Evolutionary conservation across 2,113 vertebrate genomes (phyloP).

Genomic region (Mormoops blainvillei): DNA sequence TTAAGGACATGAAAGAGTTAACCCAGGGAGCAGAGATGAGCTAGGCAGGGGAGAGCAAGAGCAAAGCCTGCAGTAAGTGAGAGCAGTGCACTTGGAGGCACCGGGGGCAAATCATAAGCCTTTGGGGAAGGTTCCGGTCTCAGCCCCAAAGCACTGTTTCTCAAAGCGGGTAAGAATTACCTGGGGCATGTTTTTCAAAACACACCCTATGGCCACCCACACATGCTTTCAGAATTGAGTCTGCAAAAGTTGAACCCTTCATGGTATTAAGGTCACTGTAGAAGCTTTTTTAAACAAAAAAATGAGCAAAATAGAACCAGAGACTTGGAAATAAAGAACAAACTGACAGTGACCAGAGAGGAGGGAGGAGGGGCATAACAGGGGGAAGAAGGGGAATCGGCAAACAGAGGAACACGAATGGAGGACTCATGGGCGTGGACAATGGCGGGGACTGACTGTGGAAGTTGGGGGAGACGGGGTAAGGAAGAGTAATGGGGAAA

Average conservation of each 20-base stretch:
- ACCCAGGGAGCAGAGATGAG: not conserved
- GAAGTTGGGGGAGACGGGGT: too few species aligned
- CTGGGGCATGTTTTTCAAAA: not conserved
- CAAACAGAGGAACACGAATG: too few species aligned
- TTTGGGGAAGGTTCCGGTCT: not conserved
- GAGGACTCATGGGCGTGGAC: too few species aligned
- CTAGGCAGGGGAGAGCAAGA: not conserved
- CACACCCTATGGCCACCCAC: not conserved
- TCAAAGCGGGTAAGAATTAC: not conserved
- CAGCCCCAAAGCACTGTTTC: not conserved
- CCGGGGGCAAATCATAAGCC: rapidly evolving
- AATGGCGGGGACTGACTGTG: too few species aligned
- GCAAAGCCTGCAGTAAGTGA: not conserved
- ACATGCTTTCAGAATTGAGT: not conserved
- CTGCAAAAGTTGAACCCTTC: not conserved
- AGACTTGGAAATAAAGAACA: too few species aligned
- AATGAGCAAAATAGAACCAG: too few species aligned
- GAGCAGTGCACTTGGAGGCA: not conserved
- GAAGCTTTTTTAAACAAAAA: not conserved
- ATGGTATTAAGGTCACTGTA: not conserved
- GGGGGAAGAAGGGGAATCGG: too few species aligned
- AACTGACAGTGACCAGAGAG: too few species aligned
- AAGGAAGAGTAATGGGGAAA: too few species aligned
- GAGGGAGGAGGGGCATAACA: too few species aligned
- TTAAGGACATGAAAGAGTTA: not conserved